Base-by-base conservation (phyloP, 1,140 invertebrate genomes). In the fruit fly (Drosophila melanogaster) region DNA sequence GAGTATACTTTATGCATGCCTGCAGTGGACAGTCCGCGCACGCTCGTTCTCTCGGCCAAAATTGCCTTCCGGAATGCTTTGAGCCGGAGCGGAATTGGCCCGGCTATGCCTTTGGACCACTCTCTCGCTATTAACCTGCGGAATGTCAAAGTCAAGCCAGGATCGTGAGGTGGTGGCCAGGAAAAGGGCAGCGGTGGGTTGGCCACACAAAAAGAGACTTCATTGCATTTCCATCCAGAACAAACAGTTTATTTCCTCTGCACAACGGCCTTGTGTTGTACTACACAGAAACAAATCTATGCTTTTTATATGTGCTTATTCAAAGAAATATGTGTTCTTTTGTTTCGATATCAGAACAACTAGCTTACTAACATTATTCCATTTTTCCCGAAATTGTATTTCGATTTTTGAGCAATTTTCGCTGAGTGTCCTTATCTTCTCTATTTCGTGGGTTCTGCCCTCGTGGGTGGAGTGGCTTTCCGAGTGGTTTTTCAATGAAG, bases 401-500 rank as follows among this genome's bases (percentile, higher is more conserved):
- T 2, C 30, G 30, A 30, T 8, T 10, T 30, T 10, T 7, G 8
- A 30, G 30, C 8, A 30, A 22, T 46, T 46, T 46, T 22, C 19
- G 10, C 58, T 33, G 10, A 46, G 41, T 58, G 30, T 17, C 40
- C 6, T 26, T 54, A 2, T 11, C 7, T 19, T 41, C 19, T 19
- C 26, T 55, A 30, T n/a, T 38, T 41, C 74, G 50, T 62, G 54
- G 75, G 55, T 54, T 79, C 57, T 43, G 72, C 76, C 60, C 72
- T 72, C 65, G 77, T 59, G 60, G 77, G 49, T 40, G 67, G 60
- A 90, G 77, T 81, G 87, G 79, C 79, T 83, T 80, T 78, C 85
- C 78, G 72, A 90, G 87, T 90, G 87, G 87, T 76, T 87, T 90
- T 90, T 90, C 87, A 90, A 90, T 90, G 89, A 90, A 90, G 87